These are phyloP conservation scores for Pristis pectinata DNA, from an alignment of 2,797 vertebrate species.

Conservation along the genomic window DNA sequence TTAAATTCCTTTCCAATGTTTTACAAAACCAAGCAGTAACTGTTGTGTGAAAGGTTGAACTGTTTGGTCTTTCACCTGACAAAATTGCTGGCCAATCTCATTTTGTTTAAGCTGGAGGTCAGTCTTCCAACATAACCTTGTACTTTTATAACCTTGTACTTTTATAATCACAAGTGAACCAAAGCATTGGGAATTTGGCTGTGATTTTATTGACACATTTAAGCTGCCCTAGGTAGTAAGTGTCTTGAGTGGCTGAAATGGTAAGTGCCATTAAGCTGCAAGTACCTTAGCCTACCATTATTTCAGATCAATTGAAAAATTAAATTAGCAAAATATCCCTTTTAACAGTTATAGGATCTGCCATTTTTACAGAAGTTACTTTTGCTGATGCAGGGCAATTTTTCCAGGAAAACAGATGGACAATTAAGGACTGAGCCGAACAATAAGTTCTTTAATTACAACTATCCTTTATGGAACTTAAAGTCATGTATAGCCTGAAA, in stretches of 20 bases:
- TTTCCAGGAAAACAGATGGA: not conserved
- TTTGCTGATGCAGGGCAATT: not conserved
- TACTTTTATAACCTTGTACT: not conserved
- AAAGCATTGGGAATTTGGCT: not conserved
- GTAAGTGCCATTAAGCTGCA: not conserved
- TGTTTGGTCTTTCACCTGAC: not conserved
- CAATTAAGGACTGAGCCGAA: not conserved
- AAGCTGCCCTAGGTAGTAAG: not conserved
- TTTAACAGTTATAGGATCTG: not conserved
- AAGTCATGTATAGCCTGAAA: slow-evolving; percentile 10
- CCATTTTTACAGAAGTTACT: not conserved
- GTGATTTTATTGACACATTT: not conserved
- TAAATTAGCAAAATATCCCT: not conserved
- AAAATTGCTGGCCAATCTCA: not conserved
- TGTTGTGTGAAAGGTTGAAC: not conserved
- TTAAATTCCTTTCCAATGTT: not conserved
- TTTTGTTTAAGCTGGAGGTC: not conserved
- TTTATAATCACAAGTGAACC: not conserved
- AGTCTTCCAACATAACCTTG: not conserved
- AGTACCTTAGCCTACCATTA: not conserved
- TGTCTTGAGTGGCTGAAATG: not conserved
- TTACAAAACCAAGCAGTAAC: not conserved
- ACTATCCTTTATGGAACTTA: not conserved
- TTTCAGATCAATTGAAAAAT: not conserved
- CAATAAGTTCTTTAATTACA: not conserved